Base-by-base conservation (phyloP, 2,797 vertebrate genomes). In the Danio aesculapii region DNA sequence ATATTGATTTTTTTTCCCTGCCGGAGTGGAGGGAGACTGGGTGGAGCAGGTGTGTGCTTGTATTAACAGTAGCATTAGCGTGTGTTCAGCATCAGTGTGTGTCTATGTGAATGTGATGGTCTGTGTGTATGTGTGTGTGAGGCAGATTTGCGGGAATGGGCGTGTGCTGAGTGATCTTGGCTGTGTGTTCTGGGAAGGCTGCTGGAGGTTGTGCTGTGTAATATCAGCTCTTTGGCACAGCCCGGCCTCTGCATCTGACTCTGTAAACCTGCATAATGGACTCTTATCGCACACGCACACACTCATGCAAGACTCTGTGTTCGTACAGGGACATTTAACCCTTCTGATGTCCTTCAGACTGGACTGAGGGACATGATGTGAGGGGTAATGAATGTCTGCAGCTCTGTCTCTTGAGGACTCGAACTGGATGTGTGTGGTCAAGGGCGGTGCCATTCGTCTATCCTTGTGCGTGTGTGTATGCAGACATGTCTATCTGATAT, bases 1-100 rank as follows among this genome's bases (percentile, higher is more conserved):
- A 88, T 84, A 90, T 89, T 88, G 88, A 90, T 92, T 91, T 88
- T 30, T 30, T 30, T 30, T 30, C 87, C 84, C 78, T 77, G 64
- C 68, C 71, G 86, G 82, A 87, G 81, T 78, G 77, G 58, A 68
- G 77, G 55, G 86, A 72, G 81, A 82, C 67, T 79, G 81, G 75
- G 71, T 72, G 59, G 78, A 80, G 78, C 17, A 72, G 78, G 84
- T 72, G 52, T 87, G 50, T 81, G 69, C 62, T 67, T 80, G 77
- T 71, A 71, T 67, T 71, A 72, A 62, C 69, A 79, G 59, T 79
- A 79, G 68, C 68, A 53, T 71, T 63, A 84, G 84, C 55, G 81
- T 72, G 21, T 86, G 44, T 72, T 50, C 71, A 46, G 41, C 63
- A 46, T 66, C 9, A 83, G 72, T 75, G 19, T 73, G 68, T 73